phyloP scores from a whole-genome alignment of 2,888 invertebrate species.

The Spisula subtruncata region DNA sequence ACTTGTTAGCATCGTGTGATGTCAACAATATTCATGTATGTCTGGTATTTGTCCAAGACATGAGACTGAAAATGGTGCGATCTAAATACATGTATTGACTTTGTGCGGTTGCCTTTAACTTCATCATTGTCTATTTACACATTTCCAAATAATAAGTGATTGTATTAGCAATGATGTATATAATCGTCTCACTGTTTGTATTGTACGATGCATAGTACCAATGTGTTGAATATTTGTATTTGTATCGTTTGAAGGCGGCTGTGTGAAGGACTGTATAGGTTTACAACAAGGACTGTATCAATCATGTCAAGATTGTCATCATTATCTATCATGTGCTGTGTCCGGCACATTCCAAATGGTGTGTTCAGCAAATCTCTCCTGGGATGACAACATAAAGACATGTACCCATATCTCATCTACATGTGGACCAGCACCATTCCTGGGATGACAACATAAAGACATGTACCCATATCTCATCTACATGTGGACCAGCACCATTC shows the following conservation, averaged over 20 bases:
- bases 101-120: too few relatives aligned
- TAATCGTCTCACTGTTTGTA: too few relatives aligned
- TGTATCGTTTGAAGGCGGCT: conserved; percentile 4
- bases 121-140: too few relatives aligned
- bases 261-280: conserved; percentile 4
- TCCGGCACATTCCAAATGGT: conserved; percentile 6
- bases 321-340: not conserved
- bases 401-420: conserved; percentile 68
- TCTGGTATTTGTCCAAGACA: too few relatives aligned
- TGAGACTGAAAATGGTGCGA: too few relatives aligned
- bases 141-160: too few relatives aligned
- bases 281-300: not conserved
- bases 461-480: conserved; percentile 64
- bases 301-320: not conserved
- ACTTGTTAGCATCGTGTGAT: too few relatives aligned
- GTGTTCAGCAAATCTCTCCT: conserved; percentile 70
- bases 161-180: too few relatives aligned
- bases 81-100: too few relatives aligned
- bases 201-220: too few relatives aligned
- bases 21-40: too few relatives aligned
- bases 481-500: conserved; percentile 68
- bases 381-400: conserved; percentile 73
- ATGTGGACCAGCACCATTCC: conserved; percentile 61
- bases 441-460: conserved; percentile 74
- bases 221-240: not conserved